These are phyloP conservation scores for Atherinomorus stipes DNA, from an alignment of 2,113 vertebrate genomes.

Conservation along the genomic window DNA sequence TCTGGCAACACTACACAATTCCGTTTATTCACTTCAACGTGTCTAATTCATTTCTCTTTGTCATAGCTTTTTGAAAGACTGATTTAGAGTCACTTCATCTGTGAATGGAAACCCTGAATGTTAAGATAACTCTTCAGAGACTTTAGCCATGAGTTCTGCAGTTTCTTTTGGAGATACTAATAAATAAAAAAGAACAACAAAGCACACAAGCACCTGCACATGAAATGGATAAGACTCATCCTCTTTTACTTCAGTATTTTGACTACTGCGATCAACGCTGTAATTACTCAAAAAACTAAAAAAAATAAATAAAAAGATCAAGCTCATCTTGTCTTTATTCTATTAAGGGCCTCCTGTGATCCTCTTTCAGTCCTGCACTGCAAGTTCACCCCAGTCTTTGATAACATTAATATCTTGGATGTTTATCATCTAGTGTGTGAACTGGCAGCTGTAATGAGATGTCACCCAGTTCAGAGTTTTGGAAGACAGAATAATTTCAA, in stretches of 20 bases:
- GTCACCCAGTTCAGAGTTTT: conserved; percentile 9
- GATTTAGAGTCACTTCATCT: too few relatives aligned
- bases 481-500: not conserved
- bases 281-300: not conserved
- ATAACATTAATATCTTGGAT: conserved; percentile 23
- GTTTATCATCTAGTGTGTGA: conserved; percentile 16
- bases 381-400: conserved; percentile 9
- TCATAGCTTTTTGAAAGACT: too few relatives aligned
- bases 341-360: conserved; percentile 21
- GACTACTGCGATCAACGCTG: not conserved
- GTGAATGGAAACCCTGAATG: too few relatives aligned
- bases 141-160: too few relatives aligned
- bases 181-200: too few relatives aligned
- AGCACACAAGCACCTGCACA: too few relatives aligned
- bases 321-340: conserved; percentile 11
- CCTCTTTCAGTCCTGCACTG: conserved; percentile 13
- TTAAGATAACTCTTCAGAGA: too few relatives aligned
- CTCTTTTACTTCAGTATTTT: not conserved
- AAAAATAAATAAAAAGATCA: not conserved
- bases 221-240: too few relatives aligned
- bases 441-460: conserved; percentile 24
- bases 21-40: too few relatives aligned
- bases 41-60: too few relatives aligned
- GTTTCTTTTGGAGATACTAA: too few relatives aligned
- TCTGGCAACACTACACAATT: too few relatives aligned